A percentile compares a stretch with the other conserved stretches of the same genome.
Evolutionary conservation across 92 coral and sea anemone genomes (phyloP).

Genomic region (Isaurus tuberculatus): DNA sequence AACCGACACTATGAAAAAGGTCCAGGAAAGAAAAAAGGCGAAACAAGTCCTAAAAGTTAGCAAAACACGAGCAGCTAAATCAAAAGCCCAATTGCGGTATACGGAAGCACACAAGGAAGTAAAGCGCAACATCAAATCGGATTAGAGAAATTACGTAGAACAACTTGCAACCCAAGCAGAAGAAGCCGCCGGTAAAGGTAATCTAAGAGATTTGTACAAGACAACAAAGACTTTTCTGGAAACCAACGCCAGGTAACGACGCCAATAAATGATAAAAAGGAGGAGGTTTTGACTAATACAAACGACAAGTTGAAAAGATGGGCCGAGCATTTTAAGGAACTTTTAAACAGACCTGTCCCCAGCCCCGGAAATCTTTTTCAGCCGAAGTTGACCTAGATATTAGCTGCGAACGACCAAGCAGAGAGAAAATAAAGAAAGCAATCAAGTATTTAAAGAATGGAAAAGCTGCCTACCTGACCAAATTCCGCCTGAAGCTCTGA

Average conservation of each 20-base stretch:
- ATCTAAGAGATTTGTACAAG: neutral
- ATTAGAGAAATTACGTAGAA: neutral
- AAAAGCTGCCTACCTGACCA: too few species aligned
- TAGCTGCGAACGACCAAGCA: too few species aligned
- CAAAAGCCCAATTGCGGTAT: constrained; percentile 1
- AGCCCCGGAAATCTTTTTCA: too few species aligned
- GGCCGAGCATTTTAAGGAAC: too few species aligned
- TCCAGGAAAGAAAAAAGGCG: constrained; percentile 8
- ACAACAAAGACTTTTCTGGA: neutral
- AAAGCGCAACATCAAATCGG: neutral
- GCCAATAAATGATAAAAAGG: too few species aligned
- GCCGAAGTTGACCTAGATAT: too few species aligned
- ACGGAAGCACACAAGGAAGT: neutral
- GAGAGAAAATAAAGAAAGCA: too few species aligned
- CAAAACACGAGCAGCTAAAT: neutral
- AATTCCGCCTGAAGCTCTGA: too few species aligned
- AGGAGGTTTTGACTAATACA: too few species aligned
- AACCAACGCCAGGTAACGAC: neutral
- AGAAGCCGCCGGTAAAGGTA: constrained; percentile 20
- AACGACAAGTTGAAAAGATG: too few species aligned
- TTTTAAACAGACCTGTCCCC: too few species aligned
- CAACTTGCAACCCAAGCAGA: neutral
- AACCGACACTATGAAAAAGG: constrained; percentile 1
- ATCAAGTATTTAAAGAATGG: too few species aligned
- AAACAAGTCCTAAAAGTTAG: neutral